Evolutionary conservation across 2,888 invertebrate species (phyloP).

Genomic region (Flexamia atlantica): DNA sequence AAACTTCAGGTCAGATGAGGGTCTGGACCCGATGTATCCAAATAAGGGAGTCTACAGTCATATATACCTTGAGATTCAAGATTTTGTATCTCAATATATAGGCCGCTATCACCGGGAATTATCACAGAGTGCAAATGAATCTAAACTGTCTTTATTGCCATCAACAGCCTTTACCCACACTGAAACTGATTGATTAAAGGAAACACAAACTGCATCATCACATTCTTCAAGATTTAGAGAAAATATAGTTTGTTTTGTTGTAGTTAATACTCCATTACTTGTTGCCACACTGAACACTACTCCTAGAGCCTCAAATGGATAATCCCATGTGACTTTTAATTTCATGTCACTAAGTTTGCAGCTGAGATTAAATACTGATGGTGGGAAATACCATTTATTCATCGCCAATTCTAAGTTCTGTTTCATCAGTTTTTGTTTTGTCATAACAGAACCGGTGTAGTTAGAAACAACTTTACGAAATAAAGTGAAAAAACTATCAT

Average conservation of each 20-base stretch:
- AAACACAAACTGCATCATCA: background rate
- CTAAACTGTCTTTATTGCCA: constrained; percentile 46
- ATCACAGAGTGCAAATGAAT: constrained; percentile 39
- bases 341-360: background rate
- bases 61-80: no score
- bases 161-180: constrained; percentile 54
- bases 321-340: background rate
- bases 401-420: background rate
- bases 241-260: background rate
- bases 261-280: constrained; percentile 3
- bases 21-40: no score
- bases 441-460: background rate
- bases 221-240: background rate
- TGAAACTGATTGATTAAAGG: background rate
- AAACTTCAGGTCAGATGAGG: no score
- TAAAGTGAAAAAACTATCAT: constrained; percentile 68
- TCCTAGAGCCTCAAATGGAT: background rate
- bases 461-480: background rate
- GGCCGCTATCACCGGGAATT: no score
- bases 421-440: background rate
- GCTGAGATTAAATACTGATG: constrained; percentile 53
- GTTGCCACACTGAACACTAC: constrained; percentile 21
- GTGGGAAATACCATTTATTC: constrained; percentile 47
- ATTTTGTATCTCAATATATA: no score
- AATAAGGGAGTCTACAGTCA: no score